A percentile compares a stretch with the other conserved stretches of the same genome.
Conservation (phyloP, 2,888 invertebrate genomes). For the Ganaspis brasiliensis region DNA sequence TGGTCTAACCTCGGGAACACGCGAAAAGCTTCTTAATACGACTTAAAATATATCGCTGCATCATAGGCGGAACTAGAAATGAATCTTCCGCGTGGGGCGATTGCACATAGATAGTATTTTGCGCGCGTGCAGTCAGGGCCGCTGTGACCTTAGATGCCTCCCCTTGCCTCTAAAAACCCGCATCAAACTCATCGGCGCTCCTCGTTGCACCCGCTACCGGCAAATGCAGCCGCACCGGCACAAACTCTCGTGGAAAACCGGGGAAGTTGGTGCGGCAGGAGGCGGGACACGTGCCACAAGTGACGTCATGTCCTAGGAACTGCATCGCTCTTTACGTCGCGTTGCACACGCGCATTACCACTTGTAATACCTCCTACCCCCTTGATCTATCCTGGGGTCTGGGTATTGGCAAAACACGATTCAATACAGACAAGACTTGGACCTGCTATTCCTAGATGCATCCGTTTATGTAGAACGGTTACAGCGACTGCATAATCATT, state of each 20-base stretch:
- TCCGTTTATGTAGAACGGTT: background rate
- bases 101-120: slow-evolving; percentile 71
- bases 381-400: background rate
- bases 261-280: slow-evolving; percentile 67
- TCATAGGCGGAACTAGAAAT: slow-evolving; percentile 73
- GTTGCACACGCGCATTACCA: slow-evolving; percentile 75
- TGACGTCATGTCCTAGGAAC: slow-evolving; percentile 82
- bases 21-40: slow-evolving; percentile 26
- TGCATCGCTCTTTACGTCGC: slow-evolving; percentile 81
- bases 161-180: slow-evolving; percentile 35
- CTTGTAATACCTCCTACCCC: slow-evolving; percentile 73
- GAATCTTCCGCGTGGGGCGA: slow-evolving; percentile 70
- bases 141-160: slow-evolving; percentile 84
- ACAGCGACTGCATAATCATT: background rate
- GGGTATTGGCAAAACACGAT: slow-evolving; percentile 33
- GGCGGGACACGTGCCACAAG: slow-evolving; percentile 76
- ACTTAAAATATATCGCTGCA: slow-evolving; percentile 27
- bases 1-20: slow-evolving; percentile 50
- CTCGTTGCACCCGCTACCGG: slow-evolving; percentile 58
- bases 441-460: slow-evolving; percentile 16
- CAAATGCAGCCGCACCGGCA: slow-evolving; percentile 59
- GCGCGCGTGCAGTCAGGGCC: slow-evolving; percentile 83
- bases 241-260: slow-evolving; percentile 57
- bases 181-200: slow-evolving; percentile 62
- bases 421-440: background rate